These are phyloP conservation scores for Tethya wilhelma DNA, from an alignment of 37 sponge, comb jelly and placozoan genomes.

Conservation along the genomic window DNA sequence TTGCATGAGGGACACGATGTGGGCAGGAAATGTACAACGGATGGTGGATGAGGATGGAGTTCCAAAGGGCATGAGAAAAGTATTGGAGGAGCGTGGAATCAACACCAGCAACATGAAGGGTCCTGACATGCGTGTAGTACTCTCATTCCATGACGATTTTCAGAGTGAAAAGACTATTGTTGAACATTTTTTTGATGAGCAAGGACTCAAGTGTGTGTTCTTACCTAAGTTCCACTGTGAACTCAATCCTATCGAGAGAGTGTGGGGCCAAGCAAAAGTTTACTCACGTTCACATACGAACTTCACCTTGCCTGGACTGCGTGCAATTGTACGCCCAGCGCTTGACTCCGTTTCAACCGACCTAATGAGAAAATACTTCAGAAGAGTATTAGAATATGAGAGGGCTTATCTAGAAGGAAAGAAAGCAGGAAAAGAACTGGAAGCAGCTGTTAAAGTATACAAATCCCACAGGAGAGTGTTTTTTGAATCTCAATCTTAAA, in stretches of 20 bases:
- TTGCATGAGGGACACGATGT: neutral
- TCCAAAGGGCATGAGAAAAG: conserved; percentile 36
- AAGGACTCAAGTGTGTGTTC: conserved; percentile 14
- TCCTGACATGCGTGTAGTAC: conserved; percentile 18
- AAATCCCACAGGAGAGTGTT: conserved; percentile 35
- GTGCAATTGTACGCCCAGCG: conserved; percentile 2
- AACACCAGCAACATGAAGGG: conserved; percentile 10
- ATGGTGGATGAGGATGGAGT: conserved; percentile 27
- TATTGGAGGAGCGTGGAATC: conserved; percentile 41
- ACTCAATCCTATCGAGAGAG: conserved; percentile 22
- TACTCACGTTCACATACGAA: conserved; percentile 8
- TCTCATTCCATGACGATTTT: conserved; percentile 22
- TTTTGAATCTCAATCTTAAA: too few species aligned
- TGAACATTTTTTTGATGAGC: neutral
- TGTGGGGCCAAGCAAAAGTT: conserved; percentile 21
- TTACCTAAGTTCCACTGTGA: conserved; percentile 14
- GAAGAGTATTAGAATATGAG: conserved; percentile 26
- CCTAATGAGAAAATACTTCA: conserved; percentile 22
- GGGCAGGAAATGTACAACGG: conserved; percentile 11
- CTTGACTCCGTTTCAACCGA: conserved; percentile 17
- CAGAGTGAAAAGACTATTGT: conserved; percentile 4
- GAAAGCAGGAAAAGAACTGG: conserved; percentile 27
- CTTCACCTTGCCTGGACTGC: conserved; percentile 11
- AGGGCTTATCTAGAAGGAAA: conserved; percentile 25
- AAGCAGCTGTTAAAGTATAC: conserved; percentile 11